Evolutionary conservation across 2,888 invertebrate species (phyloP).

Genomic region (Spodoptera picta): DNA sequence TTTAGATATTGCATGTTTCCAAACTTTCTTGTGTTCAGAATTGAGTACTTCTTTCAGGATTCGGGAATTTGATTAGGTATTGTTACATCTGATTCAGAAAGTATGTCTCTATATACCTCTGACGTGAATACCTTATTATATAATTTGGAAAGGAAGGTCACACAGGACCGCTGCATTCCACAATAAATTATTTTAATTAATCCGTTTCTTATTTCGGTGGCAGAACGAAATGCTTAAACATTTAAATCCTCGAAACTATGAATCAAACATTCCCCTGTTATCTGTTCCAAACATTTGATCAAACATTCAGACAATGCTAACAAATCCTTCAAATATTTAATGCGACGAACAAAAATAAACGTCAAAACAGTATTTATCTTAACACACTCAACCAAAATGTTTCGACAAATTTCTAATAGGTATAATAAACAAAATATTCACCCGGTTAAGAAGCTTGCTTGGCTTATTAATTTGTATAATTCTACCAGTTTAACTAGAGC

Average conservation of each 20-base stretch:
- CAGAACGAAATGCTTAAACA: not conserved
- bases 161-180: too few species aligned
- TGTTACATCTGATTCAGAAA: too few species aligned
- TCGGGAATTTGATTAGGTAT: too few species aligned
- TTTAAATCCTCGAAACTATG: conserved; percentile 28
- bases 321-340: conserved; percentile 78
- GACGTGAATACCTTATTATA: too few species aligned
- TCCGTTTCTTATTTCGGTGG: conserved; percentile 14
- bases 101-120: too few species aligned
- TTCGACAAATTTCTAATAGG: conserved; percentile 87
- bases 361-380: conserved; percentile 75
- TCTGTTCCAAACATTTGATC: conserved; percentile 67
- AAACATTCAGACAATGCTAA: conserved; percentile 70
- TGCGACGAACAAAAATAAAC: conserved; percentile 70
- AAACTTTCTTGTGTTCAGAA: too few species aligned
- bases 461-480: conserved; percentile 83
- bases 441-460: conserved; percentile 87
- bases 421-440: conserved; percentile 87
- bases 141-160: too few species aligned
- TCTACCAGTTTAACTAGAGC: conserved; percentile 62
- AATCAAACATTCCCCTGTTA: conserved; percentile 60
- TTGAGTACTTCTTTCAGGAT: too few species aligned
- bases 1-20: too few species aligned
- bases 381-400: conserved; percentile 82
- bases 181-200: conserved; percentile 5